phyloP scores from a whole-genome alignment of 1,140 invertebrate species.

The Macrobrachium nipponense region DNA sequence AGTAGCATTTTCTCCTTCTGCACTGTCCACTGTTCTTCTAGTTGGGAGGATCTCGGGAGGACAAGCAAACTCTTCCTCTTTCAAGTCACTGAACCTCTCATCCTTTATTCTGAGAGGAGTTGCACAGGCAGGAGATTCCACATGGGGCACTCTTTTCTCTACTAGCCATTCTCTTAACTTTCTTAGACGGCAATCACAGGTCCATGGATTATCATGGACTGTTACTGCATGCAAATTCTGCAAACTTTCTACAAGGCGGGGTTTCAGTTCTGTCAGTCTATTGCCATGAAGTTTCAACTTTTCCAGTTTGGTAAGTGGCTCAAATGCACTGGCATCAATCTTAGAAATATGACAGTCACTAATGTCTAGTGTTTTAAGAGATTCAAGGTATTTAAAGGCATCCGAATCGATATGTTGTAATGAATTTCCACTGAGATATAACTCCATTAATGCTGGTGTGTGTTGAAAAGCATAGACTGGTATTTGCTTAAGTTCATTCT shows the following conservation, averaged over 20 bases:
- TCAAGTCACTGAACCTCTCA: conserved; percentile 77
- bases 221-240: conserved; percentile 79
- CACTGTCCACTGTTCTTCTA: conserved; percentile 79
- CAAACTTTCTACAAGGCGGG: conserved; percentile 64
- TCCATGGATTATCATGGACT: conserved; percentile 88
- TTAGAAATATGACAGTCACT: conserved; percentile 81
- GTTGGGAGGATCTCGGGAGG: conserved; percentile 80
- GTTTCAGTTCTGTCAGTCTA: conserved; percentile 77
- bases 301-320: conserved; percentile 82
- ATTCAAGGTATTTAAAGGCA: conserved; percentile 81
- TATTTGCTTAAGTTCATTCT: conserved; percentile 81
- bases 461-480: conserved; percentile 82
- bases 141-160: conserved; percentile 78
- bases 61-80: conserved; percentile 83
- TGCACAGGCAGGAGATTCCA: conserved; percentile 79
- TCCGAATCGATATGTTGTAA: conserved; percentile 78
- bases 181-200: conserved; percentile 84
- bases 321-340: conserved; percentile 84
- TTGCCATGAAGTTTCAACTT: conserved; percentile 88
- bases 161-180: conserved; percentile 83
- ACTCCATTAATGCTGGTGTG: conserved; percentile 82
- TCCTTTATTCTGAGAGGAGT: conserved; percentile 77
- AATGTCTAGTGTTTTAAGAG: conserved; percentile 84
- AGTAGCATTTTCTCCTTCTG: conserved; percentile 86
- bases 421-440: conserved; percentile 84